Evolutionary conservation across 2,888 invertebrate genomes (phyloP), one percentile per base, ranked within the genome.

Genomic region (Gari tellinella): DNA sequence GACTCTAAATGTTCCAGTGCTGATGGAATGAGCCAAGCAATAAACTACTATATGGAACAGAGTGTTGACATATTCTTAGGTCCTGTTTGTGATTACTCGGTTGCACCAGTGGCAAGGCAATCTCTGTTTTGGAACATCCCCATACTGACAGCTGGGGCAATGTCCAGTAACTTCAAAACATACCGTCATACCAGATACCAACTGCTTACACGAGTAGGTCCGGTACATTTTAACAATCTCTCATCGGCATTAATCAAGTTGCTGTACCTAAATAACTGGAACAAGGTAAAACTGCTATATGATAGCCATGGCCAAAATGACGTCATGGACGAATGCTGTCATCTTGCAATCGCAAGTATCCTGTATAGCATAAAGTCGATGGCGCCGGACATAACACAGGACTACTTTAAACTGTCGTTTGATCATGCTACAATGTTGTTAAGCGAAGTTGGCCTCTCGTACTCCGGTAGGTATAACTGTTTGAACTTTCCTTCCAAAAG

Each of bases 91-190:
- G 91, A 91, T 70, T 91, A 96, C 46, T 96, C 97, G 0, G 92
- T 97, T 84, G 97, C 97, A 88, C 97, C 97, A 0, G 97, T 97
- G 1, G 97, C 97, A 8, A 93, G 97, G 66, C 94, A 97, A 63
- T 70, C 96, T 0, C 96, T 96, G 1, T 97, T 96, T 91, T 97
- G 97, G 97, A 84, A 86, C 45, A 95, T 96, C 0, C 97, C 97
- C 0, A 95, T 97, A 82, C 96, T 97, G 83, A 97, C 97, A 10
- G 85, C 85, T 1, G 91, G 90, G 0, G 91, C 90, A 10, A 80
- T 89, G 61, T 89, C 90, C 1, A 55, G 80, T 17, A 90, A 88
- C 37, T 92, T 92, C 62, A 57, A 60, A 21, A 53, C 48, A 2
- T 80, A 84, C 38, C 87, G 87, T 25, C 65, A 45, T 0, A 25